Evolutionary conservation across 2,797 vertebrate species (phyloP).

Genomic region (Gymnodraco acuticeps): DNA sequence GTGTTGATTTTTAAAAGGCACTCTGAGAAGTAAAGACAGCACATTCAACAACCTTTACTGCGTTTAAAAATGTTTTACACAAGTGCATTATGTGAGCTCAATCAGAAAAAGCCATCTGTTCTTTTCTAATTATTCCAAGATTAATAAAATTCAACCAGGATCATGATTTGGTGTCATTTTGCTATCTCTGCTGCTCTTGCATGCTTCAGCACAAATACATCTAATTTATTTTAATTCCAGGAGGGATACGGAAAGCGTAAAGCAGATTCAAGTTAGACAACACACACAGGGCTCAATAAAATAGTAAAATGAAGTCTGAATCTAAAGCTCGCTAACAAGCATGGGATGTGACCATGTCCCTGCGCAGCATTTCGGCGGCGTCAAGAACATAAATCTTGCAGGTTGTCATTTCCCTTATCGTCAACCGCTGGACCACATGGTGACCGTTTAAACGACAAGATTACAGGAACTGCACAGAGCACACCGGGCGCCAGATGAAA

Average conservation of each 20-base stretch:
- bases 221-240: conserved; percentile 42
- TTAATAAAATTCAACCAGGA: conserved; percentile 65
- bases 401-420: conserved; percentile 49
- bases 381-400: conserved; percentile 51
- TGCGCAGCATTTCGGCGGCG: conserved; percentile 42
- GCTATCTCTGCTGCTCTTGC: conserved; percentile 24
- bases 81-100: conserved; percentile 27
- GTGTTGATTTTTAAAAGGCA: not conserved
- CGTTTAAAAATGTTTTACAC: conserved; percentile 10
- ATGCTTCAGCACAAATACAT: conserved; percentile 53
- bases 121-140: conserved; percentile 58
- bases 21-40: not conserved
- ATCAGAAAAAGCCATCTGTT: conserved; percentile 62
- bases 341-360: conserved; percentile 42
- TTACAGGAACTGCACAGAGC: conserved; percentile 35
- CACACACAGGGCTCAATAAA: conserved; percentile 38
- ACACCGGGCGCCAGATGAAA: conserved; percentile 65
- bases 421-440: conserved; percentile 37
- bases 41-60: not conserved
- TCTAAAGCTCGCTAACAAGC: conserved; percentile 49
- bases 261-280: conserved; percentile 44
- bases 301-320: conserved; percentile 34
- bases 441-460: conserved; percentile 59
- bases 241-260: conserved; percentile 34
- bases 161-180: conserved; percentile 53